These are phyloP conservation scores for Falcaria lacertinaria DNA, from an alignment of 2,888 invertebrate species.

Conservation along the genomic window DNA sequence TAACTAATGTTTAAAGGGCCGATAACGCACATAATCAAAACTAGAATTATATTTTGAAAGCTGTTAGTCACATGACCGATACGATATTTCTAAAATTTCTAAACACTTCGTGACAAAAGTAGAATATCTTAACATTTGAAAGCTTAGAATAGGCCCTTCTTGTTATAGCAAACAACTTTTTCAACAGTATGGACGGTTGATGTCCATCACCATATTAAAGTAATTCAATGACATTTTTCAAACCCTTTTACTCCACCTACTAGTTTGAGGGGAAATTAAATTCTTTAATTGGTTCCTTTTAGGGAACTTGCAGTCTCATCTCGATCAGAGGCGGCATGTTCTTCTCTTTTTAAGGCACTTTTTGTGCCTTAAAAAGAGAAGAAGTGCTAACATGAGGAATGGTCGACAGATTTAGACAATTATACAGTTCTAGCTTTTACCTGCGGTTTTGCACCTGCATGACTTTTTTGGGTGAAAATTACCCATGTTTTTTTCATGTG, in stretches of 20 bases:
- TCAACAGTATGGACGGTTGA: constrained; percentile 22
- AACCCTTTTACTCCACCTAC: constrained; percentile 18
- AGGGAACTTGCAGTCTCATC: constrained; percentile 4
- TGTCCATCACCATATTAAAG: constrained; percentile 44
- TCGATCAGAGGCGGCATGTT: neutral
- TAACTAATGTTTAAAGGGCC: no score
- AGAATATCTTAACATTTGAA: neutral
- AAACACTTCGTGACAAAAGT: no score
- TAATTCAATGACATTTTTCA: constrained; percentile 56
- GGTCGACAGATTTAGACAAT: neutral
- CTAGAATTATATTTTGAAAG: no score
- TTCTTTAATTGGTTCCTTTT: constrained; percentile 33
- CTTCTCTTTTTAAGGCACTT: neutral
- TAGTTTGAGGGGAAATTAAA: constrained; percentile 18
- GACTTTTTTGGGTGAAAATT: no score
- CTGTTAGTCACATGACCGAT: no score
- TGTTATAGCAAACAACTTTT: constrained; percentile 37
- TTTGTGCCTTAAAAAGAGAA: neutral
- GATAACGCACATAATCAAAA: no score
- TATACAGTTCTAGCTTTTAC: no score
- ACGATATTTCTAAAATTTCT: no score
- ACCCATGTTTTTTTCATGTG: no score
- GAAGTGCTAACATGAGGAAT: neutral
- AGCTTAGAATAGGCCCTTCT: constrained; percentile 7
- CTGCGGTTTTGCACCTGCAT: no score